A percentile compares a stretch with the other conserved stretches of the same genome.
Conservation (phyloP, 2,888 invertebrate genomes). For the Augochlorella aurata region DNA sequence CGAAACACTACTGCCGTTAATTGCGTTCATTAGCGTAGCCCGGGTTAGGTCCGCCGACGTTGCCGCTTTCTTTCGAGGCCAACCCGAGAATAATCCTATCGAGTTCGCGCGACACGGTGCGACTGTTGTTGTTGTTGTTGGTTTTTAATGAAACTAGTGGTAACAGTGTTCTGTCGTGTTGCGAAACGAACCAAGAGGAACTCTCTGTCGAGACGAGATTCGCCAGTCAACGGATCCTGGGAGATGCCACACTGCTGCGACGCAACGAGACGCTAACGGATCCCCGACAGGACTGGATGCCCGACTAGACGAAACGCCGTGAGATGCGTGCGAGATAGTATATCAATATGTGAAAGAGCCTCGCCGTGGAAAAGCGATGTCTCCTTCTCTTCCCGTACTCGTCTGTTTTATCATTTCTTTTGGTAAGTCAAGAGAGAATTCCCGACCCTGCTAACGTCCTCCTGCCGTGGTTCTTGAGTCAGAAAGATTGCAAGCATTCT, state of each 20-base stretch:
- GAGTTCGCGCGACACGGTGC: neutral
- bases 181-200: neutral
- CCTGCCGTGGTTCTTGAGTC: neutral
- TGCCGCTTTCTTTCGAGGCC: neutral
- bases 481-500: no score
- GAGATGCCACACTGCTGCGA: slow-evolving; percentile 40
- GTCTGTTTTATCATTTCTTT: slow-evolving; percentile 79
- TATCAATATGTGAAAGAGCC: slow-evolving; percentile 73
- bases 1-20: slow-evolving; percentile 47
- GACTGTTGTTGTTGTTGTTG: neutral
- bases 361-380: slow-evolving; percentile 76
- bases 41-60: slow-evolving; percentile 1
- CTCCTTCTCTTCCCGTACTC: slow-evolving; percentile 77
- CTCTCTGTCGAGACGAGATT: neutral
- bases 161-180: neutral
- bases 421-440: slow-evolving; percentile 70
- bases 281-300: slow-evolving; percentile 16
- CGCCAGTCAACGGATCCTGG: neutral
- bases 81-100: neutral
- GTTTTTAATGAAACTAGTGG: slow-evolving; percentile 6
- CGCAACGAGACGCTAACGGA: slow-evolving; percentile 22
- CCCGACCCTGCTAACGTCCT: no score
- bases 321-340: slow-evolving; percentile 72
- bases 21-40: slow-evolving; percentile 31
- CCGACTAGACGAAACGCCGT: slow-evolving; percentile 36